phyloP scores from a whole-genome alignment of 2,797 vertebrate species.

The Karalla daura region DNA sequence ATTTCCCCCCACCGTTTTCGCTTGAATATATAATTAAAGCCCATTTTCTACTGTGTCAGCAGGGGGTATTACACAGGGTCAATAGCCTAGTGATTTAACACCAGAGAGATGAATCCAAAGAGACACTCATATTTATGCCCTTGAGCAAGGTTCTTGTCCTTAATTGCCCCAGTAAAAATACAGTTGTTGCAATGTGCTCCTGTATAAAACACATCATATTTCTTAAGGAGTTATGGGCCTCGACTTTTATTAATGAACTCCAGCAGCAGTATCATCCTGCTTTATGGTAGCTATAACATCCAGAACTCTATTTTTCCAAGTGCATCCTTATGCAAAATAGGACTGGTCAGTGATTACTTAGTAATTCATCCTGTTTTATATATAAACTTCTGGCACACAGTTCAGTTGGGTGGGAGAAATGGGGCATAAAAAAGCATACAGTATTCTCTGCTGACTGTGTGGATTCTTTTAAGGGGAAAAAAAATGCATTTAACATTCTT shows the following conservation, averaged over 20 bases:
- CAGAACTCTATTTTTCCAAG: constrained; percentile 56
- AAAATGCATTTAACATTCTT: constrained; percentile 59
- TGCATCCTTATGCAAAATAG: constrained; percentile 66
- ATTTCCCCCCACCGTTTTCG: constrained; percentile 54
- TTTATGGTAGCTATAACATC: constrained; percentile 65
- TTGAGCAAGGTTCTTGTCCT: constrained; percentile 76
- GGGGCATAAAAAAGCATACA: constrained; percentile 55
- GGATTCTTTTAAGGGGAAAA: constrained; percentile 58
- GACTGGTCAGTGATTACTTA: constrained; percentile 68
- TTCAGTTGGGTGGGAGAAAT: constrained; percentile 59
- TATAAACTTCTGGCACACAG: constrained; percentile 65
- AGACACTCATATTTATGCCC: constrained; percentile 69
- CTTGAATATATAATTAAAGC: constrained; percentile 77
- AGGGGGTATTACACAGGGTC: constrained; percentile 59
- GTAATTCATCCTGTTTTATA: constrained; percentile 74
- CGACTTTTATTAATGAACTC: constrained; percentile 67
- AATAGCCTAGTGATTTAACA: constrained; percentile 74
- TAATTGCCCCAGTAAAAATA: constrained; percentile 77
- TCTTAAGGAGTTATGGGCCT: constrained; percentile 54
- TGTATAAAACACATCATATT: constrained; percentile 63
- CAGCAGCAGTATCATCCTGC: constrained; percentile 51
- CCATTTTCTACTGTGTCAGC: constrained; percentile 72
- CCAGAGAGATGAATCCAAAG: constrained; percentile 63
- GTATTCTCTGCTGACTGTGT: constrained; percentile 61
- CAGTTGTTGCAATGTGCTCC: constrained; percentile 58